A percentile compares a stretch with the other conserved stretches of the same genome.
Evolutionary conservation across 1,140 invertebrate genomes (phyloP).

Genomic region (Drosophila bocqueti): DNA sequence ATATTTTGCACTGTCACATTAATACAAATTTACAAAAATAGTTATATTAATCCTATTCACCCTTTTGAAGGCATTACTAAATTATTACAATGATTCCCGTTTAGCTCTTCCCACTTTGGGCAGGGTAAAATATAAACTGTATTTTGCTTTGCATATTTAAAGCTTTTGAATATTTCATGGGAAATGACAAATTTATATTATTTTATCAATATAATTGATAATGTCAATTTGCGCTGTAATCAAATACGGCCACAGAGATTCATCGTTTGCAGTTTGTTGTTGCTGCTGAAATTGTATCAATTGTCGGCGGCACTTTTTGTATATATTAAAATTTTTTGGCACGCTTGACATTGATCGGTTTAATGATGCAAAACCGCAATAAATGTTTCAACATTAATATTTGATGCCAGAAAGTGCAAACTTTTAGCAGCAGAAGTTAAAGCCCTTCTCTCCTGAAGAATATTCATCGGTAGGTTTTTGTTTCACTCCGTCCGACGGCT

Average conservation of each 20-base stretch:
- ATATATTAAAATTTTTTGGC: background rate
- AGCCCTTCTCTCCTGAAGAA: background rate
- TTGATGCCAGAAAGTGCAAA: constrained; percentile 13
- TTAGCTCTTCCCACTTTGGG: background rate
- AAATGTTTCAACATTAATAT: constrained; percentile 40
- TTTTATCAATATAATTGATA: constrained; percentile 61
- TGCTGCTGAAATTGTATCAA: constrained; percentile 6
- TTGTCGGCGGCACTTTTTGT: constrained; percentile 14
- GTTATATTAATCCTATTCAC: too few relatives aligned
- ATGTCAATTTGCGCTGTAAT: constrained; percentile 52
- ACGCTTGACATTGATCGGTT: constrained; percentile 44
- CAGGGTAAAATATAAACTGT: background rate
- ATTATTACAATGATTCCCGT: background rate
- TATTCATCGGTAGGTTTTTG: constrained; percentile 16
- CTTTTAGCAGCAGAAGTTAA: constrained; percentile 3
- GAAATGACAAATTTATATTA: constrained; percentile 36
- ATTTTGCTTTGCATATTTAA: background rate
- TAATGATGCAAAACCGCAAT: constrained; percentile 51
- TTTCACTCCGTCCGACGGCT: background rate
- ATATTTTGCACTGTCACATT: background rate
- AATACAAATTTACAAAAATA: background rate
- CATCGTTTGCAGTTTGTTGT: background rate
- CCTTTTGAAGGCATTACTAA: background rate
- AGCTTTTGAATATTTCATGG: constrained; percentile 20
- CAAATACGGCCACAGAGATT: constrained; percentile 37